These are phyloP conservation scores for Tichodroma muraria DNA, from an alignment of 2,113 vertebrate species.

Conservation along the genomic window DNA sequence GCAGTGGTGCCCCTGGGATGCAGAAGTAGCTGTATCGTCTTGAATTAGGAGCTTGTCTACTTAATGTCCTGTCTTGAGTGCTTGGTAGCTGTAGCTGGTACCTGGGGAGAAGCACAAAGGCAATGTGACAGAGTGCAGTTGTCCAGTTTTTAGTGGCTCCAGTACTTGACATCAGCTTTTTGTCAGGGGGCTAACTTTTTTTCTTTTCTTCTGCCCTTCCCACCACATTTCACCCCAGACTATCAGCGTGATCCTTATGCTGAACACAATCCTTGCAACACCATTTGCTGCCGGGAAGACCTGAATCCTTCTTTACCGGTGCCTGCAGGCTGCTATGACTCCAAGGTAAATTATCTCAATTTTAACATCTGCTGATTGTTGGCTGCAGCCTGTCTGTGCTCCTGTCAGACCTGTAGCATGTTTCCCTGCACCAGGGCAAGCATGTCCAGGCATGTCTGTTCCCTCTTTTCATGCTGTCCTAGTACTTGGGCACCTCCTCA, in stretches of 20 bases:
- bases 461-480: not conserved
- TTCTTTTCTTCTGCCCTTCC: not conserved
- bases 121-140: not conserved
- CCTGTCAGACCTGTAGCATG: not conserved
- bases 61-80: not conserved
- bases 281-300: slow-evolving; percentile 89
- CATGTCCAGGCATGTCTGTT: not conserved
- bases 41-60: not conserved
- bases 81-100: not conserved
- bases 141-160: not conserved
- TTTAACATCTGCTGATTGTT: not conserved
- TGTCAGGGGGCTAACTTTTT: not conserved
- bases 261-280: slow-evolving; percentile 81
- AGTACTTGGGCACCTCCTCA: not conserved
- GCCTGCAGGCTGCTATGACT: slow-evolving; percentile 86
- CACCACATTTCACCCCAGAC: slow-evolving; percentile 56
- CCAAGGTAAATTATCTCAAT: slow-evolving; percentile 74
- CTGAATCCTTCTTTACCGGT: slow-evolving; percentile 69
- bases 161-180: not conserved
- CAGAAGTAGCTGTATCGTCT: not conserved
- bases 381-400: not conserved
- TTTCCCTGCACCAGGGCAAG: not conserved
- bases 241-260: slow-evolving; percentile 82
- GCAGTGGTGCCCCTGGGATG: not conserved
- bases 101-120: not conserved